Evolutionary conservation across 2,888 invertebrate genomes (phyloP).

Genomic region (Drosophila macrospina): DNA sequence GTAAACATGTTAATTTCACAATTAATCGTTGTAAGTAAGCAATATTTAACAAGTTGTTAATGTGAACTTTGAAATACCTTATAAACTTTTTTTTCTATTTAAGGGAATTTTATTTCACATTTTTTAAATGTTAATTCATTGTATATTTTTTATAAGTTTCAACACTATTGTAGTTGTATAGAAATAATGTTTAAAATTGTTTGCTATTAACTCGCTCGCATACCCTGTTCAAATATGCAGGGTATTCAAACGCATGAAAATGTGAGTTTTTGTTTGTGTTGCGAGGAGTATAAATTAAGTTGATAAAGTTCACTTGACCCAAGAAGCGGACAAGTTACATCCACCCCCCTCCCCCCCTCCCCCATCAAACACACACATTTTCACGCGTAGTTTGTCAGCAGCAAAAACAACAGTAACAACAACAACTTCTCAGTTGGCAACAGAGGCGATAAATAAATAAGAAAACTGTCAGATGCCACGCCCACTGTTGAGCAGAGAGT

Average conservation of each 20-base stretch:
- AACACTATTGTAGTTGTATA: background rate
- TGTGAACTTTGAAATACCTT: no score
- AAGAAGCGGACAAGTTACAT: constrained; percentile 17
- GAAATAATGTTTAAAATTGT: no score
- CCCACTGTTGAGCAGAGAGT: constrained; percentile 6
- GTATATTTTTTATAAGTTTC: no score
- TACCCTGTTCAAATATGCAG: background rate
- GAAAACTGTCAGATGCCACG: constrained; percentile 57
- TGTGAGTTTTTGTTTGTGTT: constrained; percentile 33
- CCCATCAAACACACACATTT: no score
- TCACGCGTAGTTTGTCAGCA: constrained; percentile 31
- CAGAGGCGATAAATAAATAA: constrained; percentile 61
- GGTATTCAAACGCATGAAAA: constrained; percentile 31
- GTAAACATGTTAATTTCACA: no score
- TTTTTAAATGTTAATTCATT: no score
- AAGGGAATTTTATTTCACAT: no score
- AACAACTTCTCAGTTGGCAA: constrained; percentile 45
- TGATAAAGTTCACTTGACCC: constrained; percentile 63
- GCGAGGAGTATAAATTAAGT: constrained; percentile 58
- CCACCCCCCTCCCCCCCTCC: no score
- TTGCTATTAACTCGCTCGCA: no score
- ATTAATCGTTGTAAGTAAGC: no score
- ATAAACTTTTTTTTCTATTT: no score
- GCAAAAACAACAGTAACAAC: constrained; percentile 12
- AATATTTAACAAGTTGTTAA: no score